phyloP scores from a whole-genome alignment of 2,797 vertebrate species.

The Gymnodraco acuticeps region DNA sequence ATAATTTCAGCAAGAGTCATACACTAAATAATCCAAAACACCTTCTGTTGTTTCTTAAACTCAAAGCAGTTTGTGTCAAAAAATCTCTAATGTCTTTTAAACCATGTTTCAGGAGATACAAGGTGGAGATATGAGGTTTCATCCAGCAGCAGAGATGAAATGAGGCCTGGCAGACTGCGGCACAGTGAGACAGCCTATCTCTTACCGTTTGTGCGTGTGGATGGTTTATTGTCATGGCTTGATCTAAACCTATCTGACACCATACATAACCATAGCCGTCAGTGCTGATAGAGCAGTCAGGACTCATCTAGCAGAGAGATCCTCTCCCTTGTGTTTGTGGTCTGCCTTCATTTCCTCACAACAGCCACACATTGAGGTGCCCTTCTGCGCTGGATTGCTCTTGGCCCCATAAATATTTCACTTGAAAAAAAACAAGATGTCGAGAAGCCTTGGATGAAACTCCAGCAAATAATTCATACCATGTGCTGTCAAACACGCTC shows the following conservation, averaged over 20 bases:
- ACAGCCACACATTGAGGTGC: constrained; percentile 52
- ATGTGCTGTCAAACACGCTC: constrained; percentile 70
- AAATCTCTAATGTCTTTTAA: background rate
- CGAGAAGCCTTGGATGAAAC: constrained; percentile 62
- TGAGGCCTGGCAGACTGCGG: constrained; percentile 58
- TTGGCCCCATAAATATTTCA: constrained; percentile 79
- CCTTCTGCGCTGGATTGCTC: constrained; percentile 43
- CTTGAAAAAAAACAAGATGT: constrained; percentile 63
- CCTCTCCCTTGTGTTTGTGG: constrained; percentile 69
- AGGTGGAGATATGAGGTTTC: constrained; percentile 47
- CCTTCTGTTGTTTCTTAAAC: background rate
- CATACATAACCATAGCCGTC: constrained; percentile 75
- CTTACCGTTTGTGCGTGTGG: constrained; percentile 62
- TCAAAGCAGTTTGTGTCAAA: background rate
- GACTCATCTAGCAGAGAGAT: constrained; percentile 60
- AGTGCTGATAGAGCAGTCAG: constrained; percentile 68
- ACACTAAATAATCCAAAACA: background rate
- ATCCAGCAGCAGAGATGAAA: constrained; percentile 50
- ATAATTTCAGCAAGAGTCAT: background rate
- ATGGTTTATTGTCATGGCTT: constrained; percentile 49
- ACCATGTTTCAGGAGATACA: constrained; percentile 11
- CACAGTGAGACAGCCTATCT: constrained; percentile 70
- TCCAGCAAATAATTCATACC: constrained; percentile 78
- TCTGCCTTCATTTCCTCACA: constrained; percentile 67
- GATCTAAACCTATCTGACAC: constrained; percentile 77